Evolutionary conservation across 2,888 invertebrate species (phyloP), one percentile per base, ranked within the genome.

Genomic region (Pandemis cinnamomeana): DNA sequence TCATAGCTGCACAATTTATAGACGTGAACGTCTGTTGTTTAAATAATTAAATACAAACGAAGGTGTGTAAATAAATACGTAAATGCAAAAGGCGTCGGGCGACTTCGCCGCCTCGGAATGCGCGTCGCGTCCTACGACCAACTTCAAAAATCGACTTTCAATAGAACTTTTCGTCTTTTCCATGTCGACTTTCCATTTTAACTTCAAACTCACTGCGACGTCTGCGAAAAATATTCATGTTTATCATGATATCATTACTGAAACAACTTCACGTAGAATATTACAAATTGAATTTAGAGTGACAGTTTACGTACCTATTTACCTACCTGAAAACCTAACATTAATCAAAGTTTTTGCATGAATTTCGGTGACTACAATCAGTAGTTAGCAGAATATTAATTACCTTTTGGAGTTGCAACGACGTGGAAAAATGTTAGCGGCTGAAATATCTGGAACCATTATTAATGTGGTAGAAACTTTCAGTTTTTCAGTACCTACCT

Each of bases 81-180:
- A 60, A 51, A 77, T 76, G 76, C 71, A 77, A 75, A 76, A 62
- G 74, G 75, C 71, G 73, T 62, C 46, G 3, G 41, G 10, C 41
- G 42, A 27, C 27, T 41, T 46, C 11, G 60, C 42, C 42, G 72
- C 46, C 68, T 64, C 60, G 73, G 79, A 79, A 87, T 86, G 86
- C 87, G 76, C 77, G 78, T 78, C 85, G 83, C 86, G 86, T 87
- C 81, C 83, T 70, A 77, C 82, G 85, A 82, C 87, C 87, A 89
- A 91, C 89, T 91, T 91, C 79, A 86, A 87, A 90, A 91, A 92
- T 91, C 90, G 89, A 92, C 90, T 91, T 90, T 88, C 87, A 88
- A 90, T 89, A 83, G 83, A 91, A 91, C 85, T 90, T 87, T 81
- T 80, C 84, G 80, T 80, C 82, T 82, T 78, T 84, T 81, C 81